Conservation (phyloP, 1,140 invertebrate genomes). For the Vanessa tameamea region DNA sequence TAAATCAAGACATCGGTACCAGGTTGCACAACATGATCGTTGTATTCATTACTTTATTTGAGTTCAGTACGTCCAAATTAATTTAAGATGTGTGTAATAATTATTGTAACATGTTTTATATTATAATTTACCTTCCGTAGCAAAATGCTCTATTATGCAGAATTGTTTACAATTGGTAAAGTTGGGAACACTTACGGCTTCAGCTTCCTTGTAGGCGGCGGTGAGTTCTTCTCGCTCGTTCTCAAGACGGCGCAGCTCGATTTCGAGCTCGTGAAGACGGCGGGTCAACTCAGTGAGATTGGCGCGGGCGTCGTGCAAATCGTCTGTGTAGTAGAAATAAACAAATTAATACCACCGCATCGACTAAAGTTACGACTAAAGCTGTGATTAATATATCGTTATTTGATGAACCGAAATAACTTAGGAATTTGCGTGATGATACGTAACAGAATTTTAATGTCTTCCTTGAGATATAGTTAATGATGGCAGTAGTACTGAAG, state of each 20-base stretch:
- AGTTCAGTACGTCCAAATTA: too few relatives aligned
- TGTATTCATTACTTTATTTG: not conserved
- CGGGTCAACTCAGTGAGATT: conserved; percentile 94
- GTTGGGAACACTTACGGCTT: conserved; percentile 87
- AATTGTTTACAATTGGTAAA: not conserved
- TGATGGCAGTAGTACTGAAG: too few relatives aligned
- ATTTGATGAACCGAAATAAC: too few relatives aligned
- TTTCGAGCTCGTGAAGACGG: conserved; percentile 96
- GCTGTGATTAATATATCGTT: too few relatives aligned
- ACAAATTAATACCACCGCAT: too few relatives aligned
- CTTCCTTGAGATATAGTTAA: too few relatives aligned
- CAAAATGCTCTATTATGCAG: not conserved
- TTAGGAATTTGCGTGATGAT: too few relatives aligned
- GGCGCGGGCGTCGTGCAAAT: conserved; percentile 94
- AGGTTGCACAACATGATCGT: not conserved
- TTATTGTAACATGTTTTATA: too few relatives aligned
- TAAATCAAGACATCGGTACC: not conserved
- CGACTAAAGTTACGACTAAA: too few relatives aligned
- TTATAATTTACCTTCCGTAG: not conserved
- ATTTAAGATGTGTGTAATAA: too few relatives aligned
- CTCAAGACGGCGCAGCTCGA: conserved; percentile 97
- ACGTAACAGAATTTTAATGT: too few relatives aligned
- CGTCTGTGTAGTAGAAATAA: conserved; percentile 84
- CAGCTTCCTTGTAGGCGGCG: conserved; percentile 97
- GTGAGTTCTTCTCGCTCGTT: conserved; percentile 98